Conservation (phyloP, 2,113 vertebrate genomes). For the Cynocephalus volans region DNA sequence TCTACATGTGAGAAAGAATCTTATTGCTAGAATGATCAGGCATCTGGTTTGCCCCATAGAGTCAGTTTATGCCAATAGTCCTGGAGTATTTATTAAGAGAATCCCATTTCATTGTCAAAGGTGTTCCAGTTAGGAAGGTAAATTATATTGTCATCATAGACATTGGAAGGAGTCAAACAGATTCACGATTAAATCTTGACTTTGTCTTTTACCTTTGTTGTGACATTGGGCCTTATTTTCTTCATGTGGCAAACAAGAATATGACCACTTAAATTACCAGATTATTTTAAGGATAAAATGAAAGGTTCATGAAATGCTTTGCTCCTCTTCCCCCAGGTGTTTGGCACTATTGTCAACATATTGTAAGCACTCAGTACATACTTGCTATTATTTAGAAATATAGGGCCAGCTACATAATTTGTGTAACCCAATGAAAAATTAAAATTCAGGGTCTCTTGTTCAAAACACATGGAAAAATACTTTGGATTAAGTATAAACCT, state of each 20-base stretch:
- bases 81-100: not conserved
- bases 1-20: not conserved
- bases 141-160: not conserved
- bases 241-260: not conserved
- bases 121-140: not conserved
- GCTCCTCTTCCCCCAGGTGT: not conserved
- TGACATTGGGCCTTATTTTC: not conserved
- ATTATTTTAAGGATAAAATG: not conserved
- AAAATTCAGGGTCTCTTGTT: not conserved
- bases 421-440: not conserved
- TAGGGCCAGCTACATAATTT: not conserved
- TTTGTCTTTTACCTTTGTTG: not conserved
- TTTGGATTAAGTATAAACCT: not conserved
- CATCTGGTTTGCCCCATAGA: not conserved
- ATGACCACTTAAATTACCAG: not conserved
- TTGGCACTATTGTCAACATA: not conserved
- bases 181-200: not conserved
- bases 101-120: not conserved
- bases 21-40: not conserved
- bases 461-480: not conserved
- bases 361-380: not conserved
- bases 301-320: not conserved
- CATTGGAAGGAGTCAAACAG: not conserved
- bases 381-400: not conserved
- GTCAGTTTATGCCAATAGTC: not conserved